Conservation (phyloP, 2,797 vertebrate species). For the Amblyopsis hoosieri region DNA sequence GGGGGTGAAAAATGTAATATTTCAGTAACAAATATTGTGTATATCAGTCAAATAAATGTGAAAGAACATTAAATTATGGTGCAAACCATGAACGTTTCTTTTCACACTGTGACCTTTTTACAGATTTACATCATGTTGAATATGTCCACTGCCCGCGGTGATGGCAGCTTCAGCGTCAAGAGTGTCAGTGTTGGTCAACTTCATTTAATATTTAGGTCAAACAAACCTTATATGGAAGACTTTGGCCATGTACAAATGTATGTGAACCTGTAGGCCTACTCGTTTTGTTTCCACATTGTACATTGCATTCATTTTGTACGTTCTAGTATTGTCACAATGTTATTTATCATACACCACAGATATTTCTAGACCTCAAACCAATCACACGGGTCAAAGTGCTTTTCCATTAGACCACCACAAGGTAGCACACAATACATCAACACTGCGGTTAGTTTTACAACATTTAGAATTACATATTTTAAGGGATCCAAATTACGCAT, state of each 20-base stretch:
- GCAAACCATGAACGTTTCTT: slow-evolving; percentile 78
- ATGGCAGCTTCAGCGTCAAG: neutral
- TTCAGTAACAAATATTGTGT: slow-evolving; percentile 57
- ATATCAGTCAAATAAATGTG: slow-evolving; percentile 72
- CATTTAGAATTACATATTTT: slow-evolving; percentile 26
- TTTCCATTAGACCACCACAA: slow-evolving; percentile 55
- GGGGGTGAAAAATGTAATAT: slow-evolving; percentile 89
- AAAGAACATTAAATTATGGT: slow-evolving; percentile 71
- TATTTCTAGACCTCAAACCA: neutral
- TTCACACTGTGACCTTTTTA: slow-evolving; percentile 73
- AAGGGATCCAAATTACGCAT: slow-evolving; percentile 18
- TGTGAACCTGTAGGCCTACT: slow-evolving; percentile 31
- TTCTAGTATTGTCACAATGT: slow-evolving; percentile 11
- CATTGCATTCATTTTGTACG: slow-evolving; percentile 24
- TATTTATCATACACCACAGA: slow-evolving; percentile 36
- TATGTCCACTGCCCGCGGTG: slow-evolving; percentile 68
- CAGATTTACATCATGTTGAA: slow-evolving; percentile 74
- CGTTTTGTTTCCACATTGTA: neutral
- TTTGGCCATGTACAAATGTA: slow-evolving; percentile 68
- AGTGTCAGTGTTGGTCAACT: slow-evolving; percentile 57
- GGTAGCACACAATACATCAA: slow-evolving; percentile 31
- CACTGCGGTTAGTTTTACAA: neutral
- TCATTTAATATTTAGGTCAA: slow-evolving; percentile 57
- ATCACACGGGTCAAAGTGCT: slow-evolving; percentile 63
- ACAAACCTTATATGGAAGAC: slow-evolving; percentile 88